These are phyloP conservation scores for Dendrocopos noguchii DNA, from an alignment of 2,113 vertebrate genomes.

Conservation along the genomic window DNA sequence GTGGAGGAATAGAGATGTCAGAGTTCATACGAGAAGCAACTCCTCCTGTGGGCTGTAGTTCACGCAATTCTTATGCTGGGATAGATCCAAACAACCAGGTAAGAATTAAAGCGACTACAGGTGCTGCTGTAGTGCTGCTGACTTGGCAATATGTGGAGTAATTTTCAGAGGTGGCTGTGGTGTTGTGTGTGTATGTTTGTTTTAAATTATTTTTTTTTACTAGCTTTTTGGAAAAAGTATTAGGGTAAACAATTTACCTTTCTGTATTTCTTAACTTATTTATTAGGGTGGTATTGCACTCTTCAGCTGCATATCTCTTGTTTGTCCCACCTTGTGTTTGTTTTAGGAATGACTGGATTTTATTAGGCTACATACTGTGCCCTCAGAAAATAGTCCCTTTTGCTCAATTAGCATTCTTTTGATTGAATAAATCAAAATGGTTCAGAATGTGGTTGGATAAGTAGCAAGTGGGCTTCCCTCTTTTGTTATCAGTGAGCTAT, in stretches of 20 bases:
- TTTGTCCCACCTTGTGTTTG: background rate
- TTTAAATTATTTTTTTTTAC: accelerated
- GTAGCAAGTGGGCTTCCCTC: background rate
- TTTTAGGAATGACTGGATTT: background rate
- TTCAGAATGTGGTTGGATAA: background rate
- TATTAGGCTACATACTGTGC: background rate
- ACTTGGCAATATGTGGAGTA: background rate
- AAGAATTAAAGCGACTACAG: background rate
- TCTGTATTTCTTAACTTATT: background rate
- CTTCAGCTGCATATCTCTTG: background rate
- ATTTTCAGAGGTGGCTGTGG: background rate
- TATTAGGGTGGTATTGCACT: background rate
- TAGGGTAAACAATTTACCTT: background rate
- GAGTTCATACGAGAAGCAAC: conserved; percentile 95
- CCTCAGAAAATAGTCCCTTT: background rate
- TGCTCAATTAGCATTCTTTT: background rate
- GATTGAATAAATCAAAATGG: background rate
- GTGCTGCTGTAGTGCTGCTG: background rate
- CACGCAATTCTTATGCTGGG: conserved; percentile 95
- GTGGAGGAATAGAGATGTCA: conserved; percentile 97
- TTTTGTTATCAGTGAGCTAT: background rate
- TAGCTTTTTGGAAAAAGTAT: background rate
- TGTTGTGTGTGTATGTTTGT: background rate
- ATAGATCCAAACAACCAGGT: conserved; percentile 93
- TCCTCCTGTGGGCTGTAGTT: conserved; percentile 97